Evolutionary conservation across 2,888 invertebrate genomes (phyloP).

Genomic region (Drosophila nr. perissopoda): DNA sequence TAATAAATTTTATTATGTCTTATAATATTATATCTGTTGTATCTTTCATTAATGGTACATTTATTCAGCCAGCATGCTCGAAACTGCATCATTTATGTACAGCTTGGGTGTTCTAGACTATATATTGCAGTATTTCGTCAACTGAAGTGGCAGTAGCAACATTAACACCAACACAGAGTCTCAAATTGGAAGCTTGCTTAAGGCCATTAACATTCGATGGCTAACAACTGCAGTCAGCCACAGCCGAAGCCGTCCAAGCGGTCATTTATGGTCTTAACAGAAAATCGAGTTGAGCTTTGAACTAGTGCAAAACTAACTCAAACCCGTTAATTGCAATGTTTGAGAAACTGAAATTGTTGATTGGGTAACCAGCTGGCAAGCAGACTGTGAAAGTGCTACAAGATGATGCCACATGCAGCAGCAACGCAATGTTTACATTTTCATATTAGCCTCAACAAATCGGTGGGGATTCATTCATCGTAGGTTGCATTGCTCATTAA

Average conservation of each 20-base stretch:
- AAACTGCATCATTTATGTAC: not conserved
- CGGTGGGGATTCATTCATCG: constrained; percentile 17
- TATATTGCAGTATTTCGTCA: not conserved
- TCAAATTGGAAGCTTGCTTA: constrained; percentile 74
- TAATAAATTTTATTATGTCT: not conserved
- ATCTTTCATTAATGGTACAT: not conserved
- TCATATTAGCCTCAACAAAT: constrained; percentile 7
- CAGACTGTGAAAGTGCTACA: constrained; percentile 3
- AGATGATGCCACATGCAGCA: constrained; percentile 24
- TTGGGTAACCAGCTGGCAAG: constrained; percentile 1
- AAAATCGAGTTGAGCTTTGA: constrained; percentile 21
- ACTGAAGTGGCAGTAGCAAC: constrained; percentile 8
- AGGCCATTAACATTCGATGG: constrained; percentile 77
- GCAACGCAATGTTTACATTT: constrained; percentile 23
- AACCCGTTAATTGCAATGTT: constrained; percentile 41
- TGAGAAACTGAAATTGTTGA: not conserved
- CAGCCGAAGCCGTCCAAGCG: constrained; percentile 8
- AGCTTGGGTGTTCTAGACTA: not conserved
- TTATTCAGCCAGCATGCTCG: not conserved
- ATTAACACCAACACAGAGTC: constrained; percentile 56
- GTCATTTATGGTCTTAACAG: constrained; percentile 38
- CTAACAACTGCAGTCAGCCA: constrained; percentile 57
- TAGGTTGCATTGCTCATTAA: not conserved
- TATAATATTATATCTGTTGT: not conserved
- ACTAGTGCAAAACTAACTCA: constrained; percentile 29